These are phyloP conservation scores for Montipora cactus DNA, from an alignment of 64 coral and sea anemone genomes.

Conservation along the genomic window DNA sequence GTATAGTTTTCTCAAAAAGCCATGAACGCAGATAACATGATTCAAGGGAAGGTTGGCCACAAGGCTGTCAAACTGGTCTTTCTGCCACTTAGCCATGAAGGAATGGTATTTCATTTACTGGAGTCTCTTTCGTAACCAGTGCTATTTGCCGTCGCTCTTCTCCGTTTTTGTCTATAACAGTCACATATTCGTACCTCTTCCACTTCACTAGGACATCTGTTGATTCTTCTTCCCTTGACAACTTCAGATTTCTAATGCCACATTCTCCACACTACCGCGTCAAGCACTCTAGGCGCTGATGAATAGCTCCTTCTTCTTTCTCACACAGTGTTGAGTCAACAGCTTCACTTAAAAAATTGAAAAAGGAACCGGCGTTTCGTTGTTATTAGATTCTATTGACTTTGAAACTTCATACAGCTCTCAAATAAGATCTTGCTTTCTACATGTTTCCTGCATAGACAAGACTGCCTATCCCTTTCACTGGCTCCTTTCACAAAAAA, in stretches of 20 bases:
- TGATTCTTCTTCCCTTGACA: constrained; percentile 32
- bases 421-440: constrained; percentile 65
- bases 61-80: constrained; percentile 64
- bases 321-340: constrained; percentile 61
- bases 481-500: constrained; percentile 69
- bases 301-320: constrained; percentile 23
- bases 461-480: constrained; percentile 75
- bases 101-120: constrained; percentile 57
- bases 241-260: constrained; percentile 39
- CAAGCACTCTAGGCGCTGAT: constrained; percentile 18
- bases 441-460: constrained; percentile 75
- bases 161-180: constrained; percentile 61
- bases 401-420: constrained; percentile 75
- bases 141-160: constrained; percentile 51
- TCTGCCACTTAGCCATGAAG: constrained; percentile 76
- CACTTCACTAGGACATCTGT: constrained; percentile 19
- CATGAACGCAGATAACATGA: constrained; percentile 56
- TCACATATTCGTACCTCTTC: constrained; percentile 67
- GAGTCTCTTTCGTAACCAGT: constrained; percentile 57
- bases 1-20: constrained; percentile 67
- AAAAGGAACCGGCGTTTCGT: constrained; percentile 19
- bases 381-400: background rate
- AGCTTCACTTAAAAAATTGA: constrained; percentile 63
- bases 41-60: constrained; percentile 47
- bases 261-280: constrained; percentile 59